A percentile compares a stretch with the other conserved stretches of the same genome.
phyloP scores from a whole-genome alignment of 2,888 invertebrate genomes.

The Leptinotarsa rubiginosa region DNA sequence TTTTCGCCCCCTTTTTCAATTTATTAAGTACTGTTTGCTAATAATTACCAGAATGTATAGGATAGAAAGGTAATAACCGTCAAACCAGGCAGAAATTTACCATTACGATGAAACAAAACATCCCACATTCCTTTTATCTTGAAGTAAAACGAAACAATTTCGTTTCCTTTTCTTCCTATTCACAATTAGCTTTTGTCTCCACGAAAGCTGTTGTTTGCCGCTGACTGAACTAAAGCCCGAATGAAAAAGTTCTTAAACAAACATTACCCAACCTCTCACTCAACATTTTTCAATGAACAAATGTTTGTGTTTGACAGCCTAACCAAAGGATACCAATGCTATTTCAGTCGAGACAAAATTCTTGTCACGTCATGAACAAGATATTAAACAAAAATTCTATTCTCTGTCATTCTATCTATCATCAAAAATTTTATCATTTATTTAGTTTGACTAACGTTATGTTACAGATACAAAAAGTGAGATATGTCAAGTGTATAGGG shows the following conservation, averaged over 20 bases:
- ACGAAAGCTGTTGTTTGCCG: conserved; percentile 6
- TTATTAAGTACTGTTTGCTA: neutral
- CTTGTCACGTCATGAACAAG: neutral
- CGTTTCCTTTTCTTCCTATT: conserved; percentile 5
- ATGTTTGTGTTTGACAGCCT: neutral
- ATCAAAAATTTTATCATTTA: too few species aligned
- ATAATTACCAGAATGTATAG: neutral
- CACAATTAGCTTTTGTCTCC: conserved; percentile 11
- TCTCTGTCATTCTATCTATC: neutral
- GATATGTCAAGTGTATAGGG: too few species aligned
- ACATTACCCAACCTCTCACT: conserved; percentile 3
- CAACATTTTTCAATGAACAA: neutral
- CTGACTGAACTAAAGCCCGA: neutral
- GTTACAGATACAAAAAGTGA: too few species aligned
- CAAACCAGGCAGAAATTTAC: neutral
- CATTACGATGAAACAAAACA: neutral
- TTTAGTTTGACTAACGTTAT: too few species aligned
- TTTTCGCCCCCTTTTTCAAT: neutral
- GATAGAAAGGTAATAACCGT: neutral
- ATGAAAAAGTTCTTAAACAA: conserved; percentile 9
- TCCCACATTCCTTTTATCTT: conserved; percentile 5
- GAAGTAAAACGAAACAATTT: conserved; percentile 5
- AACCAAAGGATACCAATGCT: neutral
- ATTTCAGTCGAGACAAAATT: neutral
- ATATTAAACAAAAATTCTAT: neutral